Evolutionary conservation across 2,113 vertebrate species (phyloP), one percentile per base, ranked within the genome.

Genomic region (Rhombomys opimus): DNA sequence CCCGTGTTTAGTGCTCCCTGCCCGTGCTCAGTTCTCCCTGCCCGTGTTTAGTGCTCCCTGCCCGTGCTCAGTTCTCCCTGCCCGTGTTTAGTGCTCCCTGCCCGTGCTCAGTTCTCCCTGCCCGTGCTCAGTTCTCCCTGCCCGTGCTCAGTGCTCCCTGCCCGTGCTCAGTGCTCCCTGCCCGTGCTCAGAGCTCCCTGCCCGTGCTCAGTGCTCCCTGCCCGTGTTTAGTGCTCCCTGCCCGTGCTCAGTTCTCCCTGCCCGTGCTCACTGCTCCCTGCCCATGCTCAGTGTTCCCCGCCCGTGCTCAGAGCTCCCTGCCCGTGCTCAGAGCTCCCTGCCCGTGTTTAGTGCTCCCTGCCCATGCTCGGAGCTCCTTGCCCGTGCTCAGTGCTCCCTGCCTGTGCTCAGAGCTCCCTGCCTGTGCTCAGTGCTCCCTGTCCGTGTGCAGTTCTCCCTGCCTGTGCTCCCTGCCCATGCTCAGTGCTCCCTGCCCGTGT

Each of bases 81-180:
- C 0, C 30, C 17, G 2, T 20, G 4, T 2, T 13, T 35, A 46
- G 73, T 75, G n/a, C 41, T 50, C 23, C 0, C 38, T 75, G 23
- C 15, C 72, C 10, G 18, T 73, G 72, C 0, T 75, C 72, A 12
- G 72, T 75, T 23, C 27, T 11, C n/a, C n/a, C n/a, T 41, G 8
- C 1, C 46, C 30, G 0, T 52, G 25, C 14, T 77, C 46, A 46
- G 25, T 41, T 7, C 4, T 32, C 1, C 0, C 23, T 27, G n/a
- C 0, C 59, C 17, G 15, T 17, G 5, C 32, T 38, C 20, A 14
- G 65, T 88, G 1, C 30, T 72, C 1, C 0, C 57, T 23, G 22
- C 2, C 57, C 12, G 13, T 27, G 22, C n/a, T 27, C 7, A 11
- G 77, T 80, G 17, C 50, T 57, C 2, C 0, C 8, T 57, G 17